These are phyloP conservation scores for Rhynchomys soricoides DNA, from an alignment of 2,113 vertebrate genomes.

Conservation along the genomic window DNA sequence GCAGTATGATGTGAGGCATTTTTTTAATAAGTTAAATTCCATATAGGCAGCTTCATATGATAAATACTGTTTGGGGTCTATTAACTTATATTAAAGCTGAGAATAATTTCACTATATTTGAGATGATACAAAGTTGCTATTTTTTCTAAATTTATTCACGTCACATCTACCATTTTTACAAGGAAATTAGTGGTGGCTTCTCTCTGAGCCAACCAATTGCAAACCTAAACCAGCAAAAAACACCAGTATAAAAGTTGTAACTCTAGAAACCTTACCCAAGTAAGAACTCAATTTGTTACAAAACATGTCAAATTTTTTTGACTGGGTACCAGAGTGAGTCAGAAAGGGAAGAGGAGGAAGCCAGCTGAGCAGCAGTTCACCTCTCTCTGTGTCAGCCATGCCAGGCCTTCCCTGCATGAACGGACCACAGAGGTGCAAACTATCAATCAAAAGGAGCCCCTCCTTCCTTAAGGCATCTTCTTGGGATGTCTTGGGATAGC, in stretches of 20 bases:
- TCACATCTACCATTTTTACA: not conserved
- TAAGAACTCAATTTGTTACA: constrained; percentile 38
- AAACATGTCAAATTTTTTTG: constrained; percentile 7
- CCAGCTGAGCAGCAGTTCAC: not conserved
- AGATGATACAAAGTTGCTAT: not conserved
- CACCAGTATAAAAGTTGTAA: not conserved
- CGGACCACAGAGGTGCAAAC: not conserved
- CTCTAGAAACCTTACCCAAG: not conserved
- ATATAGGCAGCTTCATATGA: not conserved
- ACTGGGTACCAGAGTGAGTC: not conserved
- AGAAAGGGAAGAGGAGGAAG: not conserved
- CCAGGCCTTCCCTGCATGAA: not conserved
- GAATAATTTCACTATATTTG: not conserved
- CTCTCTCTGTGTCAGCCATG: not conserved
- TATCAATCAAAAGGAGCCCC: too few relatives aligned
- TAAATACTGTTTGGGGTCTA: not conserved
- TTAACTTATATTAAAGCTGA: not conserved
- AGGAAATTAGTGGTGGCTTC: constrained; percentile 22
- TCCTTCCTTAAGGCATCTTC: not conserved
- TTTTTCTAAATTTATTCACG: not conserved
- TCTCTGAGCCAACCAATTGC: not conserved
- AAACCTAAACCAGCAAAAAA: constrained; percentile 43
- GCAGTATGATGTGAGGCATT: not conserved
- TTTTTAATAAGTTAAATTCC: not conserved
- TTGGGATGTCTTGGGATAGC: not conserved